These are phyloP conservation scores for Heliconius eleuchia DNA, from an alignment of 1,140 invertebrate genomes.

Conservation along the genomic window DNA sequence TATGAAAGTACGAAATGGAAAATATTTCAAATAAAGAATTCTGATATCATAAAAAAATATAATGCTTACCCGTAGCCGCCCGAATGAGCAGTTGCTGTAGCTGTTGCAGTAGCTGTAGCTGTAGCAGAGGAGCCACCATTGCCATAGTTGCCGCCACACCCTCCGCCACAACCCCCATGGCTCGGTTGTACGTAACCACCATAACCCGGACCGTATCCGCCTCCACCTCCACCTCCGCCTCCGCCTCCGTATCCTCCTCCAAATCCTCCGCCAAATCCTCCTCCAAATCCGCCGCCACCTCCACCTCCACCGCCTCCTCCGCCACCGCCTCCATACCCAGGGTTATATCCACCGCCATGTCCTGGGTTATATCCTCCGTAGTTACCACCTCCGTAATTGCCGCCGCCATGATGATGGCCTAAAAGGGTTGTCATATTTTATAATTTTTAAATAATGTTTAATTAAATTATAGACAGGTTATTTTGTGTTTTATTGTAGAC, in stretches of 20 bases:
- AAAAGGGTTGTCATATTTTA: not conserved
- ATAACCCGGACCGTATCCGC: not conserved
- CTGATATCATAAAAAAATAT: not conserved
- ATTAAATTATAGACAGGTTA: not conserved
- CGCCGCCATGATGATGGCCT: slow-evolving; percentile 17
- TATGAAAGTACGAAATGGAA: no score
- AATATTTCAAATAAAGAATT: no score
- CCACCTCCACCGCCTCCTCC: slow-evolving; percentile 35
- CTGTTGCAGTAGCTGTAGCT: slow-evolving; percentile 26
- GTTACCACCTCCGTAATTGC: slow-evolving; percentile 30
- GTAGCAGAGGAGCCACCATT: slow-evolving; percentile 18
- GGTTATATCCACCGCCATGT: slow-evolving; percentile 16
- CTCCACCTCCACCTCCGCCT: slow-evolving; percentile 31
- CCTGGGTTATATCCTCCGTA: slow-evolving; percentile 20
- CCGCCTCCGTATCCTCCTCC: slow-evolving; percentile 40
- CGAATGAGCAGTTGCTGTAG: slow-evolving; percentile 21
- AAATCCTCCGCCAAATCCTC: slow-evolving; percentile 28
- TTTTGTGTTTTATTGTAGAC: no score
- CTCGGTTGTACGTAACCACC: slow-evolving; percentile 38
- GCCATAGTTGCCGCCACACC: slow-evolving; percentile 29
- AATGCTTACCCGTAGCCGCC: slow-evolving; percentile 6
- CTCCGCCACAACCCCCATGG: slow-evolving; percentile 34
- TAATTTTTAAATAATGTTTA: not conserved
- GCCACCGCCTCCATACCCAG: slow-evolving; percentile 33
- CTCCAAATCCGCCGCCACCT: slow-evolving; percentile 27